Evolutionary conservation across 30 jellyfish, hydroid and myxozoan species (phyloP).

Genomic region (Aurelia coerulea): DNA sequence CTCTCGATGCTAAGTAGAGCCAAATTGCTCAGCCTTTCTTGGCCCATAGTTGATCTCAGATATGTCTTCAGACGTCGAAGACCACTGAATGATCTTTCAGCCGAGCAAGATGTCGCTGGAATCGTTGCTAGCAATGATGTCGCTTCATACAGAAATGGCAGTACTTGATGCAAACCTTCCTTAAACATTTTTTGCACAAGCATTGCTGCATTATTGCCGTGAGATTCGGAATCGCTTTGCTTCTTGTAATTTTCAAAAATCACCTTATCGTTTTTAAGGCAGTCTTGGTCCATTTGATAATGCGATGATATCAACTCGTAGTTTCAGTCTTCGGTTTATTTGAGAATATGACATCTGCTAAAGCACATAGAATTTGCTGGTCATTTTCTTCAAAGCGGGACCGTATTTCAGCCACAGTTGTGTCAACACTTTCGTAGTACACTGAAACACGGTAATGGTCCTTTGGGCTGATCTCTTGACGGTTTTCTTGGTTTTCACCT

Average conservation of each 20-base stretch:
- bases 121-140: conserved; percentile 53
- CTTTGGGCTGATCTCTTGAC: not conserved
- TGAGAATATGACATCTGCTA: conserved; percentile 17
- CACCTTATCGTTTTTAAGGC: conserved; percentile 50
- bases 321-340: not conserved
- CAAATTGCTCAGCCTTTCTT: no score
- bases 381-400: conserved; percentile 49
- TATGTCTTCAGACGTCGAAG: conserved; percentile 57
- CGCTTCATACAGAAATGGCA: conserved; percentile 42
- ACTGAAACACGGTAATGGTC: not conserved
- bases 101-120: conserved; percentile 59
- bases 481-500: conserved; percentile 13
- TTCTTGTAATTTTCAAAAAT: conserved; percentile 43
- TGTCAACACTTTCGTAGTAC: conserved; percentile 23
- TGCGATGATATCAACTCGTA: conserved; percentile 9
- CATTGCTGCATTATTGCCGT: conserved; percentile 39
- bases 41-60: conserved; percentile 40
- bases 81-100: conserved; percentile 61
- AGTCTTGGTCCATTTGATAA: conserved; percentile 32
- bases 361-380: conserved; percentile 31
- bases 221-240: conserved; percentile 32
- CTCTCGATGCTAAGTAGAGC: no score
- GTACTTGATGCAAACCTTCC: conserved; percentile 60
- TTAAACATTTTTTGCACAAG: conserved; percentile 38
- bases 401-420: conserved; percentile 34